Percentiles rank a stretch among this genome's conserved stretches.
Conservation (phyloP, 2,888 invertebrate genomes). For the Amorpha juglandis region DNA sequence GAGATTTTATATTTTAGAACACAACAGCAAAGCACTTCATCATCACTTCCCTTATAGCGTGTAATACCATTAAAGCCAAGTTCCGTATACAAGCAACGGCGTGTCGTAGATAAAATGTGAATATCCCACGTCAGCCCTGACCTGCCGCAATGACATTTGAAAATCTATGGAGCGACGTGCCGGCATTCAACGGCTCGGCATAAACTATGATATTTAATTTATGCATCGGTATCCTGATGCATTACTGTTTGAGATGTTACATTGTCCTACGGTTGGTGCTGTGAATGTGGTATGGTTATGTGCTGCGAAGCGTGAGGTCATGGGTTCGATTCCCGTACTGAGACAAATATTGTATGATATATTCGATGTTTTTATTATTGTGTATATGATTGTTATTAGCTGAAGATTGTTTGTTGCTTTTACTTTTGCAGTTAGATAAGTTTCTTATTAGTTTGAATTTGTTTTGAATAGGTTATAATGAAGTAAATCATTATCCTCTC, state of each 20-base stretch:
- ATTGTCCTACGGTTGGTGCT: neutral
- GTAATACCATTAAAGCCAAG: slow-evolving; percentile 41
- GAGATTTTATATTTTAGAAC: neutral
- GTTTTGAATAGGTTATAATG: too few relatives aligned
- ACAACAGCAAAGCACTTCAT: neutral
- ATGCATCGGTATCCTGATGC: slow-evolving; percentile 18
- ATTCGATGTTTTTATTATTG: too few relatives aligned
- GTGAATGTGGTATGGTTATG: too few relatives aligned
- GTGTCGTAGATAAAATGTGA: slow-evolving; percentile 65
- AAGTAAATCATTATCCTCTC: too few relatives aligned
- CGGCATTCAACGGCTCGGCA: slow-evolving; percentile 6
- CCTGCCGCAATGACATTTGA: slow-evolving; percentile 73
- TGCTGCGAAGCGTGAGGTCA: too few relatives aligned
- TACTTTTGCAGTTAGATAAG: neutral
- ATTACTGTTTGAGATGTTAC: slow-evolving; percentile 8
- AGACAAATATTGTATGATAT: too few relatives aligned
- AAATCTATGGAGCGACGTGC: slow-evolving; percentile 37
- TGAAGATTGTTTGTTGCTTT: neutral
- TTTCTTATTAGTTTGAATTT: neutral
- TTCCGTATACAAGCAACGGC: slow-evolving; percentile 36
- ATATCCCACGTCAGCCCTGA: slow-evolving; percentile 65
- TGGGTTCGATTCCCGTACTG: too few relatives aligned
- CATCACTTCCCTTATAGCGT: slow-evolving; percentile 5
- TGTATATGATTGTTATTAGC: neutral
- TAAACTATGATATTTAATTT: slow-evolving; percentile 13